Conservation (phyloP, 2,113 vertebrate species). For the Gorsachius goisagi region DNA sequence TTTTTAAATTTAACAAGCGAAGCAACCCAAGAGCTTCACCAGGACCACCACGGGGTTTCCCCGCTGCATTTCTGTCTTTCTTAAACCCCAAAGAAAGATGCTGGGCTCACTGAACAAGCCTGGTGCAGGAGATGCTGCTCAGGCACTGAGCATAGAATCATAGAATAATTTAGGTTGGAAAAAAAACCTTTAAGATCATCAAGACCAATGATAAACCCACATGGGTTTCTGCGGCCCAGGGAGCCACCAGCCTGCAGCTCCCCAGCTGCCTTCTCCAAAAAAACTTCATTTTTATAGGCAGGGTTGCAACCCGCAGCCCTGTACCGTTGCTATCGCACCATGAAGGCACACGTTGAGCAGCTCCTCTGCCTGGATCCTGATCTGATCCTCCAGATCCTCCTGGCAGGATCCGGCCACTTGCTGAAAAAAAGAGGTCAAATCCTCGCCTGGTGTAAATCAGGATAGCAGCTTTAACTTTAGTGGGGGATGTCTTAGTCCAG, state of each 20-base stretch:
- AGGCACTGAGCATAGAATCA: background rate
- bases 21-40: background rate
- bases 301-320: background rate
- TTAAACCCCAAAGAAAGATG: background rate
- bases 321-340: fast-evolving
- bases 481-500: background rate
- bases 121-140: background rate
- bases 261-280: fast-evolving
- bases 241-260: background rate
- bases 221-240: fast-evolving
- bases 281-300: background rate
- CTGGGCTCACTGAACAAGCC: background rate
- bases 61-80: background rate
- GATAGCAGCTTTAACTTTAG: background rate
- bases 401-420: background rate
- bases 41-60: background rate
- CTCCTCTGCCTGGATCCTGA: background rate
- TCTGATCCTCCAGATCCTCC: no score
- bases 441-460: background rate
- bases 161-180: background rate
- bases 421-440: background rate
- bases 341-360: background rate
- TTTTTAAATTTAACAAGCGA: background rate
- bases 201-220: background rate
- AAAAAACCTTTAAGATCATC: background rate